phyloP scores from a whole-genome alignment of 1,140 invertebrate genomes.

The Ptiloglossa arizonensis region DNA sequence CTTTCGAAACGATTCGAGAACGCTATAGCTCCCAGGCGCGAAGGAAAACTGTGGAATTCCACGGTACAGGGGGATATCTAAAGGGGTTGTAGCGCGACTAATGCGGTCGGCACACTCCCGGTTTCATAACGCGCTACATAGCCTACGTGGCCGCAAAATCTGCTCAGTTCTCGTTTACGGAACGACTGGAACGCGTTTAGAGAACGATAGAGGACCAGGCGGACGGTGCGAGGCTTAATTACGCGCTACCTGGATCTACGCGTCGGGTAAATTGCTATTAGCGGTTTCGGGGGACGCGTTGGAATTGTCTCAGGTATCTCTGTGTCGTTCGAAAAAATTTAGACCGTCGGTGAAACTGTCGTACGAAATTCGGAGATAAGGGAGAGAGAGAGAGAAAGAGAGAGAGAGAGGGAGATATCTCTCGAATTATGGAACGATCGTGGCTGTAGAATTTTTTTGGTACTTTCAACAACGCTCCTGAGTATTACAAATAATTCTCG shows the following conservation, averaged over 20 bases:
- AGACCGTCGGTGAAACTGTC: neutral
- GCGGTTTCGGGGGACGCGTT: constrained; percentile 46
- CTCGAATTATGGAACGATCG: neutral
- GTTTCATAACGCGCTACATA: constrained; percentile 34
- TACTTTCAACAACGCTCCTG: too few relatives aligned
- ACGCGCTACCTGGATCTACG: constrained; percentile 58
- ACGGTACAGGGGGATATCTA: neutral
- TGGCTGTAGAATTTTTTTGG: neutral
- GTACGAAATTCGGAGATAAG: neutral
- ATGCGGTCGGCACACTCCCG: constrained; percentile 25
- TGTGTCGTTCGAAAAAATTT: neutral
- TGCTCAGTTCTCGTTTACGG: constrained; percentile 42
- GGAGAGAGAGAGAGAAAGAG: too few relatives aligned
- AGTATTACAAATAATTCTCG: too few relatives aligned
- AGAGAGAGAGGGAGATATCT: too few relatives aligned
- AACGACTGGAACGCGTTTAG: constrained; percentile 9
- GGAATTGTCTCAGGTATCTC: constrained; percentile 31
- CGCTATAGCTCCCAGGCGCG: neutral
- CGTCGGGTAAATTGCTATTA: constrained; percentile 58
- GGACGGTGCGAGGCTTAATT: constrained; percentile 57
- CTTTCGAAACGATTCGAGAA: neutral
- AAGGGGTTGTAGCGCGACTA: constrained; percentile 20
- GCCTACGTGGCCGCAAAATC: constrained; percentile 49
- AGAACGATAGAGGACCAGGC: constrained; percentile 36
- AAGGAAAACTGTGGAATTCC: neutral